These are phyloP conservation scores for Phoronis australis DNA, from an alignment of 2,888 invertebrate species.

Conservation along the genomic window DNA sequence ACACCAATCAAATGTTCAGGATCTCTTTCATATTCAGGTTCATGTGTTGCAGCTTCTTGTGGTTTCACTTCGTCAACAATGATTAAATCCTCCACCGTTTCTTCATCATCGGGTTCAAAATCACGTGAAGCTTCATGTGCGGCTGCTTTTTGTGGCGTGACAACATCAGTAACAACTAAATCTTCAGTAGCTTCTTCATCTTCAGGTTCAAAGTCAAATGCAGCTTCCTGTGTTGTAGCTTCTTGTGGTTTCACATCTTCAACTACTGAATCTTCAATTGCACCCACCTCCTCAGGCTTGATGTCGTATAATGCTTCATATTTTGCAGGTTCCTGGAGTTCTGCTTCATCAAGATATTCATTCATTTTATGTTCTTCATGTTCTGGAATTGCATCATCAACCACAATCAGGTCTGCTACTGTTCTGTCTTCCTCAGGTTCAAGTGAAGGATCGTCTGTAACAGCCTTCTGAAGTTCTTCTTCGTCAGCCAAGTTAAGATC, in stretches of 20 bases:
- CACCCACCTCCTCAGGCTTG: conserved; percentile 16
- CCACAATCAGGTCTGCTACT: conserved; percentile 19
- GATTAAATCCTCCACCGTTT: too few species aligned
- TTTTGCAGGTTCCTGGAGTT: too few species aligned
- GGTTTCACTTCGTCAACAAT: conserved; percentile 10
- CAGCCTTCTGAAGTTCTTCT: conserved; percentile 6
- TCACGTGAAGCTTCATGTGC: conserved; percentile 32
- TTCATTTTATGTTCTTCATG: conserved; percentile 16
- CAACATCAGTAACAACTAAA: too few species aligned
- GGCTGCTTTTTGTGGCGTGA: conserved; percentile 58
- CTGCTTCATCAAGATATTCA: too few species aligned
- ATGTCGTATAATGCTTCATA: too few species aligned
- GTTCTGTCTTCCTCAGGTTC: conserved; percentile 10
- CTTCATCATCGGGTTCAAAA: conserved; percentile 50
- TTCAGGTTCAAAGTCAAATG: conserved; percentile 10
- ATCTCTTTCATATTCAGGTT: conserved; percentile 5
- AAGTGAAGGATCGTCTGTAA: conserved; percentile 1
- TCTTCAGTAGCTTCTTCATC: conserved; percentile 51
- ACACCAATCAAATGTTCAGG: background rate
- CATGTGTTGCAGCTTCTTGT: conserved; percentile 1
- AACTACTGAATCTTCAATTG: conserved; percentile 2
- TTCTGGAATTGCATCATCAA: conserved; percentile 17
- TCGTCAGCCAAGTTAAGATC: too few species aligned
- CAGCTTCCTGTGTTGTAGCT: conserved; percentile 4
- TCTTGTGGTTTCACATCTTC: conserved; percentile 10